phyloP scores from a whole-genome alignment of 2,888 invertebrate species.

The Diaprepes abbreviatus region DNA sequence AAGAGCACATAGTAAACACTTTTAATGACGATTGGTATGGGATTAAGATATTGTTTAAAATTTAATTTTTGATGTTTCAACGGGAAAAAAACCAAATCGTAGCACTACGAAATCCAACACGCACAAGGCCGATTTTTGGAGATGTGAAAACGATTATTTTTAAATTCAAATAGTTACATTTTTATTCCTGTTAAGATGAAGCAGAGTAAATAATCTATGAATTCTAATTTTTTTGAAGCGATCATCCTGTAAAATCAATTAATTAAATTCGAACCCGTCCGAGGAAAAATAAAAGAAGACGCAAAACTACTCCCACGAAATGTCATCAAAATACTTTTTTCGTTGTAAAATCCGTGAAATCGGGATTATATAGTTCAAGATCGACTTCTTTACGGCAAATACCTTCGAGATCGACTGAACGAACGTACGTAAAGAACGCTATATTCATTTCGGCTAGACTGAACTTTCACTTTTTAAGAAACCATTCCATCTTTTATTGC shows the following conservation, averaged over 20 bases:
- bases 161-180: no score
- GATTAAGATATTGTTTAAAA: no score
- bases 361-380: conserved; percentile 26
- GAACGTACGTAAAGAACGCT: neutral
- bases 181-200: no score
- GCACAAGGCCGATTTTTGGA: no score
- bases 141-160: no score
- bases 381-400: conserved; percentile 2
- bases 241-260: neutral
- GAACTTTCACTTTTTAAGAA: conserved; percentile 25
- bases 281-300: neutral
- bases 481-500: neutral
- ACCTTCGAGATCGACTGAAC: neutral
- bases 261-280: neutral
- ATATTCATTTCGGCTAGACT: conserved; percentile 10
- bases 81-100: no score
- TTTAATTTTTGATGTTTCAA: no score
- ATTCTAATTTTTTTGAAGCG: neutral
- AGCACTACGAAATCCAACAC: no score
- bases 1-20: no score
- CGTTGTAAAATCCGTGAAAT: conserved; percentile 8
- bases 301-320: conserved; percentile 6
- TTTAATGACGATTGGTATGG: no score
- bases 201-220: no score
- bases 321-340: conserved; percentile 1